phyloP scores from a whole-genome alignment of 2,888 invertebrate genomes.

The Vannuccia rotundouncinata region DNA sequence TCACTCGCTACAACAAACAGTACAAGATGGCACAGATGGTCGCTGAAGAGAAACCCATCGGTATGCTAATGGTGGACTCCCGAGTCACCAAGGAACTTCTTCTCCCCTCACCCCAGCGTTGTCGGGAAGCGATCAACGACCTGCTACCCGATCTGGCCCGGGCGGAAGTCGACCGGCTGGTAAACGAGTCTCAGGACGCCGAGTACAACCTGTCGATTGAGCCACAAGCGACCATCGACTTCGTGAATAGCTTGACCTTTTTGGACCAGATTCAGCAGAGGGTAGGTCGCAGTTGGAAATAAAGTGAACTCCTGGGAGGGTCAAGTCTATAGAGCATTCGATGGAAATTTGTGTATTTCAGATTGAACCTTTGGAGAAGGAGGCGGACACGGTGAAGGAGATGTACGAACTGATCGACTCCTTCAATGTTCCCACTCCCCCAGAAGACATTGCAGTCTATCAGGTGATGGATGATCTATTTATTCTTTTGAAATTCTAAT shows the following conservation, averaged over 20 bases:
- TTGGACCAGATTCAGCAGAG: slow-evolving; percentile 64
- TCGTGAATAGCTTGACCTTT: slow-evolving; percentile 67
- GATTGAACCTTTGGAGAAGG: slow-evolving; percentile 67
- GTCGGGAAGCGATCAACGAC: slow-evolving; percentile 64
- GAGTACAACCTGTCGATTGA: slow-evolving; percentile 63
- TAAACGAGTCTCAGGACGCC: slow-evolving; percentile 64
- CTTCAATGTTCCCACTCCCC: slow-evolving; percentile 67
- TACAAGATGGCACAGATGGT: slow-evolving; percentile 66
- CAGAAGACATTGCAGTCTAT: slow-evolving; percentile 63
- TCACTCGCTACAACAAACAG: slow-evolving; percentile 67
- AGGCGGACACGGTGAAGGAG: slow-evolving; percentile 73
- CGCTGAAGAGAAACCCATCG: slow-evolving; percentile 65
- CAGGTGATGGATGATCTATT: slow-evolving; percentile 44
- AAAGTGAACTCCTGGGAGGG: too few relatives aligned
- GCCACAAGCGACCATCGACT: slow-evolving; percentile 68
- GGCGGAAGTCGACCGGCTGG: slow-evolving; percentile 52
- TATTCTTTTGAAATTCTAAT: background rate
- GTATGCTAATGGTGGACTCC: slow-evolving; percentile 67
- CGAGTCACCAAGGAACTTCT: slow-evolving; percentile 67
- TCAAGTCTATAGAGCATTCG: too few relatives aligned
- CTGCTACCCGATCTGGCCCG: slow-evolving; percentile 48
- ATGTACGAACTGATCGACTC: slow-evolving; percentile 76
- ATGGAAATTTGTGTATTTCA: too few relatives aligned
- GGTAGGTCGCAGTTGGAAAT: slow-evolving; percentile 43
- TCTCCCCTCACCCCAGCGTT: slow-evolving; percentile 66